These are phyloP conservation scores for Falco punctatus DNA, from an alignment of 2,113 vertebrate species.

Conservation along the genomic window DNA sequence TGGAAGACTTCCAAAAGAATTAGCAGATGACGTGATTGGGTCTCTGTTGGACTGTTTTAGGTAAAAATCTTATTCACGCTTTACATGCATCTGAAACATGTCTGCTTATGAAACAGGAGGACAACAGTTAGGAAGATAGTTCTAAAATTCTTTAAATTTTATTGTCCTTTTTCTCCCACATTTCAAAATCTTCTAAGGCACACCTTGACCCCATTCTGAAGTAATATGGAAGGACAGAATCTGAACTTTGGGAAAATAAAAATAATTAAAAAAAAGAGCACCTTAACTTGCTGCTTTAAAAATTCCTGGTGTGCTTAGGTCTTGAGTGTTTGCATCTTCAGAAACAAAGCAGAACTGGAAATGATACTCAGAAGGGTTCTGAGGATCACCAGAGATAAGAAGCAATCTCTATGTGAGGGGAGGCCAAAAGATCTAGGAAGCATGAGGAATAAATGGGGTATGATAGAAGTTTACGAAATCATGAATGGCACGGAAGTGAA, in stretches of 20 bases:
- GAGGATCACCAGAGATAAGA: background rate
- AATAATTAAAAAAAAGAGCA: background rate
- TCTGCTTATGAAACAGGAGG: background rate
- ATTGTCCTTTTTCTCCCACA: background rate
- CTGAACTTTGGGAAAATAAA: background rate
- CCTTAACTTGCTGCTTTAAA: background rate
- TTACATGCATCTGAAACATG: background rate
- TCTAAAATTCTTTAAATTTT: background rate
- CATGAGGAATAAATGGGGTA: background rate
- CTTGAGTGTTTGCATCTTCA: background rate
- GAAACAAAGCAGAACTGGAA: background rate
- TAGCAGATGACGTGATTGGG: constrained; percentile 95
- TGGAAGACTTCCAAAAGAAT: constrained; percentile 89
- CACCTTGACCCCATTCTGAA: background rate
- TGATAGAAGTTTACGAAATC: background rate
- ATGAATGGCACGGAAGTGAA: background rate
- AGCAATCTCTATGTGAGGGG: background rate
- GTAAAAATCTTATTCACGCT: constrained; percentile 60
- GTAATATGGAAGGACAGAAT: background rate
- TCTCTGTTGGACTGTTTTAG: constrained; percentile 94
- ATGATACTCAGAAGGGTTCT: background rate
- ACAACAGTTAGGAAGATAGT: background rate
- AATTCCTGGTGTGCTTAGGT: background rate
- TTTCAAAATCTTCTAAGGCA: background rate
- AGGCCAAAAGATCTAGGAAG: background rate